These are phyloP conservation scores for Boloria selene DNA, from an alignment of 2,888 invertebrate genomes.

Conservation along the genomic window DNA sequence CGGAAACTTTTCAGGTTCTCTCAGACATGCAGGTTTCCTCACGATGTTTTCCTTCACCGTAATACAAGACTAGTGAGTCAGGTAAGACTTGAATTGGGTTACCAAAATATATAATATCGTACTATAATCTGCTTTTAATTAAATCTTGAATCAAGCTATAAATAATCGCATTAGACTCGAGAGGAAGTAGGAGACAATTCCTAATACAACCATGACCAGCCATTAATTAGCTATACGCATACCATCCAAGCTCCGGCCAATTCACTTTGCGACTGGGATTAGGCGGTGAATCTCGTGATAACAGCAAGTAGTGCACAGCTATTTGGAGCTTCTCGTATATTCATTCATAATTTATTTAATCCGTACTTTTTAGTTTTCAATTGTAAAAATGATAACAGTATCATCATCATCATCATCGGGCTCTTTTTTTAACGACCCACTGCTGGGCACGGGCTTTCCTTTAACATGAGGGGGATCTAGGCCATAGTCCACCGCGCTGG, in stretches of 20 bases:
- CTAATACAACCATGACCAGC: slow-evolving; percentile 14
- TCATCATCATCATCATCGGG: no score
- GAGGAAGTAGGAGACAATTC: neutral
- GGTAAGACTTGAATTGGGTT: no score
- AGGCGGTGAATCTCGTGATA: slow-evolving; percentile 18
- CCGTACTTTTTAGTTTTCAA: no score
- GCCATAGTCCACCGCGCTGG: no score
- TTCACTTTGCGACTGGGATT: slow-evolving; percentile 32
- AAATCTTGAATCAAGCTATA: slow-evolving; percentile 1
- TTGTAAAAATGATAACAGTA: no score
- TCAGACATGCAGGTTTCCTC: no score
- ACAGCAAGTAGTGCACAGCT: neutral
- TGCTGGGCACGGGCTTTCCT: no score
- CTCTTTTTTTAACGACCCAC: no score
- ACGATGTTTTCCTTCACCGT: no score
- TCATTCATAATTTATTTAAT: neutral
- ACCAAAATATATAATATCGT: neutral
- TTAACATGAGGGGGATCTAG: no score
- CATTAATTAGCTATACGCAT: slow-evolving; percentile 33
- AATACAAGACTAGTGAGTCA: no score
- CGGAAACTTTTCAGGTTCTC: no score
- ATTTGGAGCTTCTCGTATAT: neutral
- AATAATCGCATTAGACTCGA: neutral
- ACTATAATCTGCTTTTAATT: slow-evolving; percentile 12
- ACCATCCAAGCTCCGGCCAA: slow-evolving; percentile 16